Evolutionary conservation across 1,140 invertebrate species (phyloP), one percentile per base, ranked within the genome.

Genomic region (Diprion similis): DNA sequence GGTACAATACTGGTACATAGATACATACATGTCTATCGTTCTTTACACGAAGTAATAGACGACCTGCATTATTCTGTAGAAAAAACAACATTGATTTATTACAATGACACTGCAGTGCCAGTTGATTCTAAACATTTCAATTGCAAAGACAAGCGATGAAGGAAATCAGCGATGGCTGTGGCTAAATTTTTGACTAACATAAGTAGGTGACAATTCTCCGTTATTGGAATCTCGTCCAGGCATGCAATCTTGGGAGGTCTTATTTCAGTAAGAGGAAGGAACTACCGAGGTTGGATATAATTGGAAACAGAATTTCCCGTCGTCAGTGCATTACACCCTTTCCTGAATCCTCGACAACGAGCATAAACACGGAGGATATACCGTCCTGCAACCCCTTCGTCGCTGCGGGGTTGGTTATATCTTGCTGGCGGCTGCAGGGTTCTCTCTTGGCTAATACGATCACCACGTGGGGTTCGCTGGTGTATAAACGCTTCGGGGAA

Each of bases 401-500:
- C 51, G 24, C 51, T 59, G 51, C 51, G 51, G 0, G 51, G 51
- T 37, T 37, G 9, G 51, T 59, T 59, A 59, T 59, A 59, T 59
- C 51, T 59, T 13, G 24, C 24, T 37, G 51, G 51, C 51, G 51
- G 51, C 51, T 59, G 51, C 24, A 37, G 24, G n/a, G 51, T 59
- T 59, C n/a, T 17, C 51, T 59, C 51, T 59, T 37, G 24, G 51
- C 51, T 59, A 59, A 59, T 59, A 59, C 51, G 8, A 59, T 59
- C 51, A 59, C 51, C 51, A 59, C 51, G 51, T 59, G 51, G 51
- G 51, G n/a, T 17, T 59, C 51, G 51, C 11, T 59, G 24, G 11
- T 8, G 51, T 59, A 59, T 59, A 59, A 59, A 59, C 51, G 51
- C 11, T 59, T 59, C 51, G 51, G 51, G n/a, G 51, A 59, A 59